Evolutionary conservation across 2,888 invertebrate genomes (phyloP).

Genomic region (Incurvaria masculella): DNA sequence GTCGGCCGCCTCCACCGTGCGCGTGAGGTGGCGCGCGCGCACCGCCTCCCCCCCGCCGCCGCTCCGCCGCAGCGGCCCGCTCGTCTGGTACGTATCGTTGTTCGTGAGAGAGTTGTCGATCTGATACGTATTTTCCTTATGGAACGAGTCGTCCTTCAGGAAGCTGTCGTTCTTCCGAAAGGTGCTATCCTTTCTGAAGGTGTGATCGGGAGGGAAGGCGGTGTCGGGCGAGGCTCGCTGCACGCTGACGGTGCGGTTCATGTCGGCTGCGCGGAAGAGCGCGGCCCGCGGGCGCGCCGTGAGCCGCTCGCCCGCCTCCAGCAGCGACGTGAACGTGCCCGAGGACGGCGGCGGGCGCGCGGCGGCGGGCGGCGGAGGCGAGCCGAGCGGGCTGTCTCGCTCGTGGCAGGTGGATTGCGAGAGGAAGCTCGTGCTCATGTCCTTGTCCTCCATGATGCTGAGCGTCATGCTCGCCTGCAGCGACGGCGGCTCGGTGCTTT

Average conservation of each 20-base stretch:
- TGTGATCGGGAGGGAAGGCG: background rate
- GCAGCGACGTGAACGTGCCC: constrained; percentile 28
- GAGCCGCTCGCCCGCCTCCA: background rate
- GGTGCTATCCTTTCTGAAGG: background rate
- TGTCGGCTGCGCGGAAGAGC: background rate
- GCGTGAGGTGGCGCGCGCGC: constrained; percentile 29
- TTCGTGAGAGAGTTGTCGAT: no score
- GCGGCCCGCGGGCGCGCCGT: background rate
- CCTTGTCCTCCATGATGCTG: constrained; percentile 50
- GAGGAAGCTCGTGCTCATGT: constrained; percentile 52
- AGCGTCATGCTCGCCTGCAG: constrained; percentile 52
- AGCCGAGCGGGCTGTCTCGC: constrained; percentile 46
- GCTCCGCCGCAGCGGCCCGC: constrained; percentile 27
- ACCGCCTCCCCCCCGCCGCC: constrained; percentile 19
- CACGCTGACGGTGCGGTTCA: no score
- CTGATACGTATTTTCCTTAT: no score
- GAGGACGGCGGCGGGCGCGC: constrained; percentile 48
- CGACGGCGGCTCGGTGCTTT: constrained; percentile 35
- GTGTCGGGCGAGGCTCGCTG: background rate
- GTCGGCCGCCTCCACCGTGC: no score
- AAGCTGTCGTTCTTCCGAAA: constrained; percentile 29
- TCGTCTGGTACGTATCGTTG: constrained; percentile 32
- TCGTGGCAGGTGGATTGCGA: constrained; percentile 50
- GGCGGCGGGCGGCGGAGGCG: constrained; percentile 44
- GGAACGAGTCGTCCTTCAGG: constrained; percentile 41